Conservation (phyloP, 2,888 invertebrate species). For the Nemapogon koenigi region DNA sequence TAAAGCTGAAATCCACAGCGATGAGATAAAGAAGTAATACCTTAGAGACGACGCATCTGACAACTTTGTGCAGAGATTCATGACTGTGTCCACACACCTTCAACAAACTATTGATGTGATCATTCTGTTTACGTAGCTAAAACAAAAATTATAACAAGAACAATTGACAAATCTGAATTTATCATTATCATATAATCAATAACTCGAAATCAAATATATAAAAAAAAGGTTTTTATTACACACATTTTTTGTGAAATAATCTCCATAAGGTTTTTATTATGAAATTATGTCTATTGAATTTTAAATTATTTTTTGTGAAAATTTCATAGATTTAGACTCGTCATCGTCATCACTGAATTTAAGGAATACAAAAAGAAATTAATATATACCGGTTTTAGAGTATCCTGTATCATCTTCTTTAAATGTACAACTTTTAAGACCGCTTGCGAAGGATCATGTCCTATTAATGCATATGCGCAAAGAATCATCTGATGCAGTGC, state of each 20-base stretch:
- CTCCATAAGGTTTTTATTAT: background rate
- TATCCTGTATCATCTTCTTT: slow-evolving; percentile 39
- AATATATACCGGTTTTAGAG: slow-evolving; percentile 34
- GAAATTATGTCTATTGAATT: background rate
- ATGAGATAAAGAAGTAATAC: no score
- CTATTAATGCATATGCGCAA: slow-evolving; percentile 52
- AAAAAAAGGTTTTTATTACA: no score
- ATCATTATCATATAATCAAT: no score
- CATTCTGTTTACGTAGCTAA: slow-evolving; percentile 41
- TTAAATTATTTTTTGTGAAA: no score
- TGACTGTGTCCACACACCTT: slow-evolving; percentile 54
- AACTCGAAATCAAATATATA: no score
- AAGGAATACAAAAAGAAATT: no score
- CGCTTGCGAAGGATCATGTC: slow-evolving; percentile 48
- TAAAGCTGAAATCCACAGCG: no score
- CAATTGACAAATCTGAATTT: background rate
- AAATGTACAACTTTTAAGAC: slow-evolving; percentile 34
- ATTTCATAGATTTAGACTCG: no score
- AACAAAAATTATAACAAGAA: slow-evolving; percentile 16
- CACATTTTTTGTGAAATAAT: no score
- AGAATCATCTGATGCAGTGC: slow-evolving; percentile 55
- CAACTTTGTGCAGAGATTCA: slow-evolving; percentile 49
- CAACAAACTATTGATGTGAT: slow-evolving; percentile 38
- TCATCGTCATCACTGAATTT: no score
- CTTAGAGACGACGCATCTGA: slow-evolving; percentile 58